These are phyloP conservation scores for Vespertilio murinus DNA, from an alignment of 2,797 vertebrate species.

Conservation along the genomic window DNA sequence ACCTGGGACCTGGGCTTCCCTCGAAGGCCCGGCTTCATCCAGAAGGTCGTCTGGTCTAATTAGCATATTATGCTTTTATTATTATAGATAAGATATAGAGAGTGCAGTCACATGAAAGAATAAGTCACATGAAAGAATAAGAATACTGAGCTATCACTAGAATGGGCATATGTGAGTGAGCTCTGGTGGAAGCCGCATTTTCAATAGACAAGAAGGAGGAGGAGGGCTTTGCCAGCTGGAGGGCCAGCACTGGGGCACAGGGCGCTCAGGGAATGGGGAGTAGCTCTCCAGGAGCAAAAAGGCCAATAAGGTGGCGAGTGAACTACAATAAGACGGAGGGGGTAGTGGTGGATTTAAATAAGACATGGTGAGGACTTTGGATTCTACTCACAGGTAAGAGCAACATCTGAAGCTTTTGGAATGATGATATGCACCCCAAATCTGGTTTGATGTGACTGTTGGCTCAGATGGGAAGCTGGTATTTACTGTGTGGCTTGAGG, in stretches of 20 bases:
- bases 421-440: neutral
- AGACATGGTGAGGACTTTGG: neutral
- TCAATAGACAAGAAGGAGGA: neutral
- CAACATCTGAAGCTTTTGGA: neutral
- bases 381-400: neutral
- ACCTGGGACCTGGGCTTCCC: too few species aligned
- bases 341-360: neutral
- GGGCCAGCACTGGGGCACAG: fast-evolving
- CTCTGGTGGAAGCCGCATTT: neutral
- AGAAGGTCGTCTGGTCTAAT: too few species aligned
- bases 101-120: neutral
- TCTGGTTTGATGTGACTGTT: neutral
- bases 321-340: neutral
- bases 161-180: fast-evolving
- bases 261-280: neutral
- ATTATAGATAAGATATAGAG: neutral
- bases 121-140: neutral
- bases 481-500: neutral
- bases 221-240: neutral
- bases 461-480: neutral
- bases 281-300: neutral
- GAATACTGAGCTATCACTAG: neutral
- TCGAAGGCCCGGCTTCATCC: too few species aligned
- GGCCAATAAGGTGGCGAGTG: neutral
- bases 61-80: too few species aligned